Percentiles rank a stretch among this genome's conserved stretches.
These are phyloP conservation scores for Thereva unica DNA, from an alignment of 2,888 invertebrate genomes.

Conservation along the genomic window DNA sequence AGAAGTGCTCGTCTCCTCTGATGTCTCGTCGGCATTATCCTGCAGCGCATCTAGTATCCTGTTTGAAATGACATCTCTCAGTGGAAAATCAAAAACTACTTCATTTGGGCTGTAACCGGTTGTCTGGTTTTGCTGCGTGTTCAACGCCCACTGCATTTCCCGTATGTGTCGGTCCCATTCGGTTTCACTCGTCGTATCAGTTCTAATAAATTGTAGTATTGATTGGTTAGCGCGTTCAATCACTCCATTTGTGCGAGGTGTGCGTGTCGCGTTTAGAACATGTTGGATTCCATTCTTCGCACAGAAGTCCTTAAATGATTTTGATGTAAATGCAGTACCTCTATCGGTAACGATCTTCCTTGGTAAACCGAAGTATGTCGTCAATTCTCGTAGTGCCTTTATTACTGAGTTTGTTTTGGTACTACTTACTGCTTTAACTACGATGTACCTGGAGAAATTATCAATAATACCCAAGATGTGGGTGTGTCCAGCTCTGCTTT, in stretches of 20 bases:
- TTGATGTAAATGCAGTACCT: slow-evolving; percentile 6
- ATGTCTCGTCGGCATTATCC: no score
- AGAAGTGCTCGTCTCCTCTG: no score
- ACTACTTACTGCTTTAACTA: not conserved
- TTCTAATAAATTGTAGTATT: not conserved
- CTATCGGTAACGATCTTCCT: not conserved
- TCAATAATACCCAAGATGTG: slow-evolving; percentile 3
- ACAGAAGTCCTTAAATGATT: not conserved
- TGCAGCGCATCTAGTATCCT: no score
- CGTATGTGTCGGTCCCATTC: no score
- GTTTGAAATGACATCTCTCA: no score
- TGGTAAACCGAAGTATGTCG: not conserved
- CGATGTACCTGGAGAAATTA: not conserved
- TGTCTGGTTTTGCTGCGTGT: no score
- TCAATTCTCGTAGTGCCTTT: not conserved
- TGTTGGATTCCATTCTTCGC: slow-evolving; percentile 1
- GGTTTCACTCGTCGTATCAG: not conserved
- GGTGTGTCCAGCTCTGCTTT: not conserved
- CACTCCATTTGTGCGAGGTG: slow-evolving; percentile 9
- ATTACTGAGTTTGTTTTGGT: slow-evolving; percentile 8
- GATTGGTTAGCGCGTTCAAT: slow-evolving; percentile 12
- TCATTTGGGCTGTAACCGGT: no score
- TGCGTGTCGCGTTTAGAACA: not conserved
- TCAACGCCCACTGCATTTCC: no score
- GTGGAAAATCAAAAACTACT: no score